These are phyloP conservation scores for Temnopleurus reevesii DNA, from an alignment of 53 echinoderm and acorn worm species.

Conservation along the genomic window DNA sequence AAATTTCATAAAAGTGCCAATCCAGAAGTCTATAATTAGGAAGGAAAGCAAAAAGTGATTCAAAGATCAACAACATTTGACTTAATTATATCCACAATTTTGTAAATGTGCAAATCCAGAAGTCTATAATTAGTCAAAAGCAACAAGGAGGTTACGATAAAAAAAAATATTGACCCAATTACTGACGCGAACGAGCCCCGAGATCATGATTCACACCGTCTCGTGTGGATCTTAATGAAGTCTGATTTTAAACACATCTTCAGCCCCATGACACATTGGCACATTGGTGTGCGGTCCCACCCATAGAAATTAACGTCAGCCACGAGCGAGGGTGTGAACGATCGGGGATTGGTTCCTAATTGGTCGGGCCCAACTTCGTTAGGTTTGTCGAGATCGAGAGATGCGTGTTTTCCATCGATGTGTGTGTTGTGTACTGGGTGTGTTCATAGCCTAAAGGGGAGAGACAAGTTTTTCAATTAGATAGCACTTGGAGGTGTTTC, in stretches of 20 bases:
- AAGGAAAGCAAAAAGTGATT: too few species aligned
- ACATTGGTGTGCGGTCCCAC: constrained; percentile 51
- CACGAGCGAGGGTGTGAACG: constrained; percentile 27
- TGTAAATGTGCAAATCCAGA: too few species aligned
- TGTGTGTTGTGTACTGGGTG: not conserved
- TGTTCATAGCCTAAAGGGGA: not conserved
- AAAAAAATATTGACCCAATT: constrained; percentile 15
- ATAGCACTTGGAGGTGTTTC: not conserved
- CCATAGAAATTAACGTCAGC: constrained; percentile 40
- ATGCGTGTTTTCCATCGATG: not conserved
- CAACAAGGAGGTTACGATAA: too few species aligned
- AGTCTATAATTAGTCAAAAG: too few species aligned
- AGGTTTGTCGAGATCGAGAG: not conserved
- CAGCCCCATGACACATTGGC: constrained; percentile 33
- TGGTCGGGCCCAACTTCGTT: not conserved
- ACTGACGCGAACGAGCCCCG: not conserved
- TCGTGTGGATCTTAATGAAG: not conserved
- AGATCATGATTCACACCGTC: not conserved
- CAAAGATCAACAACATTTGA: too few species aligned
- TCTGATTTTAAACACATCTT: constrained; percentile 8
- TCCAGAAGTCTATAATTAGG: too few species aligned
- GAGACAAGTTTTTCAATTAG: constrained; percentile 12
- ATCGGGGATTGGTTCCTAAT: not conserved
- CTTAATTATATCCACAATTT: too few species aligned
- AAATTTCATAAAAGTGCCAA: too few species aligned